Conservation (phyloP, 2,888 invertebrate genomes). For the Pasiphila rectangulata region DNA sequence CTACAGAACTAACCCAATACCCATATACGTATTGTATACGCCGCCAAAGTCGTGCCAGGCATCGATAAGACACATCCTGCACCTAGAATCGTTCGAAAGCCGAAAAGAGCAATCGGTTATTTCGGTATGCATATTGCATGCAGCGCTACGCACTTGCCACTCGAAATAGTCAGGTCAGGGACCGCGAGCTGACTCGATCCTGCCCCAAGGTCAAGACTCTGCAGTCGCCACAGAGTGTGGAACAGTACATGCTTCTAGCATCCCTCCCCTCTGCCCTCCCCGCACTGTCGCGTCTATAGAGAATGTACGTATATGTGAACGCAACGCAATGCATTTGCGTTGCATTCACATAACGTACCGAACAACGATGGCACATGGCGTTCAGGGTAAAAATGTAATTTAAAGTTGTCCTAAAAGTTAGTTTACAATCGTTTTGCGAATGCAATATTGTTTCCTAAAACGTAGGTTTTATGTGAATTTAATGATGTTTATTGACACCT, state of each 20-base stretch:
- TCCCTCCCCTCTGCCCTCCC: slow-evolving; percentile 28
- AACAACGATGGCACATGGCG: no score
- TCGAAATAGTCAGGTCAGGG: slow-evolving; percentile 81
- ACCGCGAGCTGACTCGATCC: slow-evolving; percentile 77
- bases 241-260: slow-evolving; percentile 36
- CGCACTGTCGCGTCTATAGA: slow-evolving; percentile 36
- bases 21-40: slow-evolving; percentile 16
- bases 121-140: slow-evolving; percentile 81
- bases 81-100: slow-evolving; percentile 33
- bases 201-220: slow-evolving; percentile 79
- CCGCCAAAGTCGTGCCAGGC: slow-evolving; percentile 59
- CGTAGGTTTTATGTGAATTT: no score
- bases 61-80: slow-evolving; percentile 66
- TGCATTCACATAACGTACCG: no score
- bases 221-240: slow-evolving; percentile 43
- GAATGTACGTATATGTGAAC: slow-evolving; percentile 44
- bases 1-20: slow-evolving; percentile 41
- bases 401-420: no score
- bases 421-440: no score
- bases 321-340: no score
- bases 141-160: slow-evolving; percentile 78
- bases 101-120: slow-evolving; percentile 64
- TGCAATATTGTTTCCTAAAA: no score
- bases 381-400: no score
- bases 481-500: no score